Conservation (phyloP, 2,888 invertebrate species). For the Creontiades dilutus region DNA sequence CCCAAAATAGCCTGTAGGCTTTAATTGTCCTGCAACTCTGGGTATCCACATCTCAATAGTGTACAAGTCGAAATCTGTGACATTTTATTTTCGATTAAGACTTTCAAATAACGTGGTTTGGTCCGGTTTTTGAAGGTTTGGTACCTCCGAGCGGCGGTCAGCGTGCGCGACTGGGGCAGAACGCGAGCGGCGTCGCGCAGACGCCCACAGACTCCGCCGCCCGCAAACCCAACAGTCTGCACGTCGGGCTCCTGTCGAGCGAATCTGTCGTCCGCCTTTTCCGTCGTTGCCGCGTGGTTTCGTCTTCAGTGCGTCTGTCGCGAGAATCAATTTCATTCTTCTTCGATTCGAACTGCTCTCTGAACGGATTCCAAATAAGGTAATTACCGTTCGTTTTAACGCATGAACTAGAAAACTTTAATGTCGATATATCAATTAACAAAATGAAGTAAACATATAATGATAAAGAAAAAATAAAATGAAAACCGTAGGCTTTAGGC, state of each 20-base stretch:
- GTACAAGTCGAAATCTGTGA: too few species aligned
- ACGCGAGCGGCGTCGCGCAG: background rate
- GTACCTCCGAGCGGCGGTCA: background rate
- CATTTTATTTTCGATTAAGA: too few species aligned
- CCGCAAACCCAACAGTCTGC: background rate
- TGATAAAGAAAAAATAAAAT: too few species aligned
- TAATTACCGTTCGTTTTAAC: background rate
- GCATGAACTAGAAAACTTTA: background rate
- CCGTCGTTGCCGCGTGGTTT: background rate
- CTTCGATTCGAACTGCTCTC: background rate
- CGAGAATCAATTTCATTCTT: background rate
- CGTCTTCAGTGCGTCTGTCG: conserved; percentile 8
- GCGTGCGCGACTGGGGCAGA: background rate
- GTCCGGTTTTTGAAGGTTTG: too few species aligned
- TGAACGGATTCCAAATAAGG: background rate
- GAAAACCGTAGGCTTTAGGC: too few species aligned
- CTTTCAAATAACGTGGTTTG: too few species aligned
- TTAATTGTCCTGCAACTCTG: too few species aligned
- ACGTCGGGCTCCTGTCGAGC: background rate
- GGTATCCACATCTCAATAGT: too few species aligned
- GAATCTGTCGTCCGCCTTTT: background rate
- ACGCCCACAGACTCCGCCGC: background rate
- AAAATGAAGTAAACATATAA: too few species aligned
- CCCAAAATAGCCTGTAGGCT: too few species aligned
- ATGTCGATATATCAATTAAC: too few species aligned